Percentiles rank a stretch among this genome's conserved stretches.
Conservation (phyloP, 64 coral and sea anemone species). For the Stichodactyla helianthus region DNA sequence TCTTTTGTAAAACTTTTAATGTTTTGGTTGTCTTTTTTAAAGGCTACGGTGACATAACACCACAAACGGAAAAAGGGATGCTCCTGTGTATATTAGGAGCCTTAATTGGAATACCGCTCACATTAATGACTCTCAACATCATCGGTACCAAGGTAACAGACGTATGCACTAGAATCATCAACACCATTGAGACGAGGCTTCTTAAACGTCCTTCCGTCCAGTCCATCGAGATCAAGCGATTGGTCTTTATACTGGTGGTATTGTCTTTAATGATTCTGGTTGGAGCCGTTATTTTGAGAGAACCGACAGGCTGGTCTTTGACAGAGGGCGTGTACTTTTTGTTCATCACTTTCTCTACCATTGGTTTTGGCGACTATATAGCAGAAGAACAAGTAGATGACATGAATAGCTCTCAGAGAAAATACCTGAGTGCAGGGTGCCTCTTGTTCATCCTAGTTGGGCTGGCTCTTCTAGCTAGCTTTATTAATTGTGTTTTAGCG, state of each 20-base stretch:
- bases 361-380: slow-evolving; percentile 24
- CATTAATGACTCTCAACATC: not conserved
- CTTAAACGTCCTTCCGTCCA: not conserved
- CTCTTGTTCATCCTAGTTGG: not conserved
- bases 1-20: no score
- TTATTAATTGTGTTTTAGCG: not conserved
- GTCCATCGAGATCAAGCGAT: not conserved
- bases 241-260: not conserved
- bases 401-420: not conserved
- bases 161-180: not conserved
- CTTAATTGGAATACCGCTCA: slow-evolving; percentile 26
- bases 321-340: not conserved
- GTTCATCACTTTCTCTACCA: slow-evolving; percentile 13
- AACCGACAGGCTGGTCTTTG: not conserved
- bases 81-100: not conserved
- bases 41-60: slow-evolving; percentile 13
- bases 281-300: not conserved
- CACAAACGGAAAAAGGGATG: not conserved
- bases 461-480: not conserved
- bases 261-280: not conserved
- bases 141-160: not conserved
- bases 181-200: not conserved
- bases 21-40: not conserved
- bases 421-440: not conserved
- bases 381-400: not conserved